phyloP scores from a whole-genome alignment of 2,113 vertebrate genomes.

The Pteronura brasiliensis region DNA sequence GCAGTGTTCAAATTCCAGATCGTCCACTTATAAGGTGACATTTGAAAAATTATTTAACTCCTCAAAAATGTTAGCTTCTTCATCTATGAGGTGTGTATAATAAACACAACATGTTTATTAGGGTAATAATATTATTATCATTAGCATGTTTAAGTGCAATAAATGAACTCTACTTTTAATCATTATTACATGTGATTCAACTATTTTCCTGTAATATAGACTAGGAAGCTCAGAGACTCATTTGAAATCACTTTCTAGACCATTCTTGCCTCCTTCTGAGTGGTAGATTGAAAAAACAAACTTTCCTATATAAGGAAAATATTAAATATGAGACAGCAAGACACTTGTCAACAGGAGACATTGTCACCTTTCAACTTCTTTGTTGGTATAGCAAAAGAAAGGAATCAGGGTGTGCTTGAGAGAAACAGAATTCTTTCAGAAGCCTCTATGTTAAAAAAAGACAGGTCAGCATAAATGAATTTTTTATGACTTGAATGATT shows the following conservation, averaged over 20 bases:
- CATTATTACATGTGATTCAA: not conserved
- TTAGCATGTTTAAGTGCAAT: not conserved
- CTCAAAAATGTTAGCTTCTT: not conserved
- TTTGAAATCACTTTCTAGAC: not conserved
- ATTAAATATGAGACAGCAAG: slow-evolving; percentile 8
- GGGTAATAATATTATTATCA: not conserved
- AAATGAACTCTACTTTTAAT: not conserved
- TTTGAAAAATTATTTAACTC: not conserved
- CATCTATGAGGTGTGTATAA: not conserved
- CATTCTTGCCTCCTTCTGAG: not conserved
- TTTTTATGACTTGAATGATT: slow-evolving; percentile 34
- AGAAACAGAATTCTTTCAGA: not conserved
- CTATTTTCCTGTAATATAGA: not conserved
- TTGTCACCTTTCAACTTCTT: not conserved
- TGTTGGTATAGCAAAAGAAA: not conserved
- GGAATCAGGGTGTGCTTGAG: not conserved
- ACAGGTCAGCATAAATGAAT: not conserved
- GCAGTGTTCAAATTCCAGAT: not conserved
- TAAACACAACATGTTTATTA: not conserved
- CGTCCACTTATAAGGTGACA: not conserved
- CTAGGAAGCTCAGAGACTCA: not conserved
- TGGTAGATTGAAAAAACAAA: slow-evolving; percentile 19
- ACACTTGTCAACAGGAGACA: not conserved
- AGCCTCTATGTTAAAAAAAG: not conserved
- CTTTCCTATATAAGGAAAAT: not conserved